Conservation (phyloP, 1,140 invertebrate species). For the Orchestia grillus region DNA sequence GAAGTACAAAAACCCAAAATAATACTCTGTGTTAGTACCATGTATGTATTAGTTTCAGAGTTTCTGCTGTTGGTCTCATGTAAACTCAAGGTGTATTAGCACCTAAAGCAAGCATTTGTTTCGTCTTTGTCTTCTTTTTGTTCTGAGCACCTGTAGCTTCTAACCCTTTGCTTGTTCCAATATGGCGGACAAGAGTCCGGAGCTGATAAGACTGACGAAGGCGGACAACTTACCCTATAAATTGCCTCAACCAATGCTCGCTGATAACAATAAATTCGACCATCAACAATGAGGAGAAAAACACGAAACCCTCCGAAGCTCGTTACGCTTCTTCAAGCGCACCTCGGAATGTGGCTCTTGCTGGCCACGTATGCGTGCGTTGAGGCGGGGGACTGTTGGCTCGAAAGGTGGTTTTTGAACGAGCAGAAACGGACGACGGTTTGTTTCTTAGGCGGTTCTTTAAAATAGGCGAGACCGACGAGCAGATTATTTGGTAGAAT, state of each 20-base stretch:
- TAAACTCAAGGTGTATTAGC: background rate
- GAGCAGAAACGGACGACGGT: too few relatives aligned
- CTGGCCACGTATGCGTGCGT: background rate
- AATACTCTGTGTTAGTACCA: too few relatives aligned
- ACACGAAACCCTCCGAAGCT: constrained; percentile 10
- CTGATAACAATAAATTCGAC: constrained; percentile 53
- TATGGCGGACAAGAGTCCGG: constrained; percentile 37
- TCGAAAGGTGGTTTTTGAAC: background rate
- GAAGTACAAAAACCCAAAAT: background rate
- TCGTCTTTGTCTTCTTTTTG: background rate
- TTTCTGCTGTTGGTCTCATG: background rate
- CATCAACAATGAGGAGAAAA: constrained; percentile 50
- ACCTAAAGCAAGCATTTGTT: background rate
- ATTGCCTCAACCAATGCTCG: constrained; percentile 40
- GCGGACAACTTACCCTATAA: constrained; percentile 44
- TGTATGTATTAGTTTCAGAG: background rate
- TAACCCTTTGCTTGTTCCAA: constrained; percentile 35
- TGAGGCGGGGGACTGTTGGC: background rate
- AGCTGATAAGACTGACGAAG: constrained; percentile 44
- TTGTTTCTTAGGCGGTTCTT: background rate
- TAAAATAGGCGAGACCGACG: background rate
- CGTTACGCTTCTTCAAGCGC: constrained; percentile 20
- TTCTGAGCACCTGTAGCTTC: background rate
- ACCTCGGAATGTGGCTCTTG: constrained; percentile 20
- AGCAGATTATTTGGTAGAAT: background rate